Base-by-base conservation (phyloP, 92 coral and sea anemone genomes). In the Phenganax stokvisi region DNA sequence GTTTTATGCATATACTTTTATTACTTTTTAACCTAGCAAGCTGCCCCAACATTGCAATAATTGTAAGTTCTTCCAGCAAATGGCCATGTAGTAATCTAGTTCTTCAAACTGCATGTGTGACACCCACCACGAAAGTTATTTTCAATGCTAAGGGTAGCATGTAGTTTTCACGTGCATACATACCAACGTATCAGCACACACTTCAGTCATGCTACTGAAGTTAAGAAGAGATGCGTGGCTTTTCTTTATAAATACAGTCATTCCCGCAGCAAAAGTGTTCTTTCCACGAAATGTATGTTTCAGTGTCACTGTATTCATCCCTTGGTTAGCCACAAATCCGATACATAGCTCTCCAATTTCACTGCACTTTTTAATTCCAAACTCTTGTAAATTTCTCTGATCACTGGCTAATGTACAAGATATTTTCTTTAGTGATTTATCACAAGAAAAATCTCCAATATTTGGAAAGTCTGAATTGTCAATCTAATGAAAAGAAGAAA, bases 251-350 rank as follows among this genome's bases (percentile, higher is more conserved):
- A 70, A 72, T 52, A 83, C 28, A 20, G 78, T 81, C 52, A 83
- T 54, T 9, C 89, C 89, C 3, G 80, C 81, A 7, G 89, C 76
- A 66, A 82, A 87, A 61, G 57, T 78, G 37, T 79, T 70, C 55
- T 47, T 15, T 8, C 89, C 89, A 60, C 56, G 60, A n/a, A 87
- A 67, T n/a, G 27, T 62, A 25, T 61, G 62, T 54, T 87, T 87
- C 59, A 87, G 51, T 12, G 82, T 72, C 0, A 83, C 77, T 51
- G 82, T 47, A 54, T 83, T 83, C 10, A 66, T 65, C 25, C 89
- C 89, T 20, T 81, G 62, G 64, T 87, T 87, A 27, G 75, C 75
- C 10, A 87, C 87, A 82, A 83, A 87, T 47, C 89, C 89, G 54
- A 71, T 74, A 72, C 89, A 87, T n/a, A 53, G 27, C 11, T 76